Evolutionary conservation across 2,113 vertebrate species (phyloP).

Genomic region (Anguilla japonica): DNA sequence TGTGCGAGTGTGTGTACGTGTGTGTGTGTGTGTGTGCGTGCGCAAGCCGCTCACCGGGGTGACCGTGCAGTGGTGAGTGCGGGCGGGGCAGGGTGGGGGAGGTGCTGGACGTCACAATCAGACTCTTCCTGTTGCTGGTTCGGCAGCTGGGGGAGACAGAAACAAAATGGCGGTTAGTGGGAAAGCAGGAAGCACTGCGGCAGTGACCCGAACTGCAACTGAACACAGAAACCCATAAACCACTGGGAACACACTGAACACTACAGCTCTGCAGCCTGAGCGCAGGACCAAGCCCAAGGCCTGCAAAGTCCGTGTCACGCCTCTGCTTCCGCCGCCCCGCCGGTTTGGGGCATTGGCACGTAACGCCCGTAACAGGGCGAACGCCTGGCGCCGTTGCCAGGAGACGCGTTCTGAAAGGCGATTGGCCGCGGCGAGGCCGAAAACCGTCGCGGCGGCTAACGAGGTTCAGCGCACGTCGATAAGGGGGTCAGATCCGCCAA

Average conservation of each 20-base stretch:
- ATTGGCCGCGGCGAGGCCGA: not conserved
- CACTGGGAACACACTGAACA: too few relatives aligned
- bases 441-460: not conserved
- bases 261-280: not conserved
- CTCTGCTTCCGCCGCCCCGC: not conserved
- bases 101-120: constrained; percentile 95
- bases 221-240: not conserved
- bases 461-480: not conserved
- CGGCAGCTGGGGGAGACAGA: constrained; percentile 79
- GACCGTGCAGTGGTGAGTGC: constrained; percentile 92
- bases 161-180: not conserved
- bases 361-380: not conserved
- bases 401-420: not conserved
- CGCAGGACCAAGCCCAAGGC: not conserved
- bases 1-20: not conserved
- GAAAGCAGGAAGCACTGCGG: not conserved
- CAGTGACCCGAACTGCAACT: not conserved
- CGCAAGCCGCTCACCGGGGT: constrained; percentile 76
- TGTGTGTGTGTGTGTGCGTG: not conserved
- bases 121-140: constrained; percentile 95
- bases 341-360: not conserved
- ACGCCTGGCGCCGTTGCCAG: not conserved
- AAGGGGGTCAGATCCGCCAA: not conserved
- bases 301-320: not conserved
- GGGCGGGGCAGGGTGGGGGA: constrained; percentile 94